Percentiles rank a stretch among this genome's conserved stretches.
Evolutionary conservation across 2,113 vertebrate genomes (phyloP).

Genomic region (Diadophis punctatus): DNA sequence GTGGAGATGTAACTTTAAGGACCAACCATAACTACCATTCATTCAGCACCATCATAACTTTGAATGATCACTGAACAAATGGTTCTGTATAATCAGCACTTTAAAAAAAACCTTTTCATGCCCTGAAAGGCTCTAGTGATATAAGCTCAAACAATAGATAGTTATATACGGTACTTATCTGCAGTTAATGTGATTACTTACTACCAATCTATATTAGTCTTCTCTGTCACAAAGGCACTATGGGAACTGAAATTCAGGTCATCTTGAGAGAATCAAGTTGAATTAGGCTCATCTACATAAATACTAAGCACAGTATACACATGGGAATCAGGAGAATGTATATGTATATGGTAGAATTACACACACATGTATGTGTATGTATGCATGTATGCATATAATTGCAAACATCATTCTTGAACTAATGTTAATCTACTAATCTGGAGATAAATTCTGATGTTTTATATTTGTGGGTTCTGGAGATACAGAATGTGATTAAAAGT

Average conservation of each 20-base stretch:
- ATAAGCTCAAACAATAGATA: neutral
- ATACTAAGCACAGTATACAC: neutral
- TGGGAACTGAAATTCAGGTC: neutral
- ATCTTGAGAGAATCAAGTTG: neutral
- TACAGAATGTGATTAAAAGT: neutral
- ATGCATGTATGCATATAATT: neutral
- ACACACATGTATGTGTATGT: neutral
- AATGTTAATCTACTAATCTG: neutral
- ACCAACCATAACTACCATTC: neutral
- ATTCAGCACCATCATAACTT: neutral
- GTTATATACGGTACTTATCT: conserved; percentile 17
- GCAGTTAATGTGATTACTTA: neutral
- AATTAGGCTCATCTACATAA: neutral
- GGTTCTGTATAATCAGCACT: neutral
- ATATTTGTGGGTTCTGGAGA: neutral
- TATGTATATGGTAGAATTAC: neutral
- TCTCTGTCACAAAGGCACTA: neutral
- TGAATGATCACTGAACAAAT: neutral
- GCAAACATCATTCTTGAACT: neutral
- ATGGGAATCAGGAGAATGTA: neutral
- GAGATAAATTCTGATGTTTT: neutral
- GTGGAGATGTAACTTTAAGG: neutral
- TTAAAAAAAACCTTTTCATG: neutral
- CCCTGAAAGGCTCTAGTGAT: neutral
- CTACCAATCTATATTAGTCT: neutral